Evolutionary conservation across 2,888 invertebrate genomes (phyloP).

Genomic region (Dolichopus griseipennis): DNA sequence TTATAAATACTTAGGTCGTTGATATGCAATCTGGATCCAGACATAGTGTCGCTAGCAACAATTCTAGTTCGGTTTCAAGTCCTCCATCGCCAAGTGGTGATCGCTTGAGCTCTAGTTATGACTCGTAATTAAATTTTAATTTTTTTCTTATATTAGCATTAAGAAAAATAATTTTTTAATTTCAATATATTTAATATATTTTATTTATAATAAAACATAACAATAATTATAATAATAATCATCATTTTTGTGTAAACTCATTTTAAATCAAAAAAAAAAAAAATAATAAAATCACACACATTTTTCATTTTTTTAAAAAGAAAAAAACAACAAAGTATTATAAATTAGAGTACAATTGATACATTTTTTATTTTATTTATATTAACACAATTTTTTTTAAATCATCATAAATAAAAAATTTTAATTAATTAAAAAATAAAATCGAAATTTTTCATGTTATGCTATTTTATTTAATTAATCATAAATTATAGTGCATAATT

Average conservation of each 20-base stretch:
- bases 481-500: too few relatives aligned
- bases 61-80: constrained; percentile 27
- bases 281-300: not conserved
- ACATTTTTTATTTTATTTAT: too few relatives aligned
- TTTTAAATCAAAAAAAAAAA: not conserved
- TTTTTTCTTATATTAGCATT: not conserved
- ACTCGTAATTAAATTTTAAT: constrained; percentile 22
- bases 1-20: constrained; percentile 22
- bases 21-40: constrained; percentile 26
- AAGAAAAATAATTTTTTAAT: not conserved
- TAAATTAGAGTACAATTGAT: too few relatives aligned
- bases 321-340: too few relatives aligned
- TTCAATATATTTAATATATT: not conserved
- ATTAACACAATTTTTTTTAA: too few relatives aligned
- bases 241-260: not conserved
- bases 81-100: constrained; percentile 26
- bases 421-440: too few relatives aligned
- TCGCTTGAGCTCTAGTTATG: constrained; percentile 27
- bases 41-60: constrained; percentile 27
- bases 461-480: too few relatives aligned
- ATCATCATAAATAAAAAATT: too few relatives aligned
- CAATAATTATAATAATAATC: not conserved
- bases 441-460: too few relatives aligned
- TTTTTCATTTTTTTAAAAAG: not conserved
- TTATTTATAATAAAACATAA: not conserved